These are phyloP conservation scores for Parascotia fuliginaria DNA, from an alignment of 2,888 invertebrate species.

Conservation along the genomic window DNA sequence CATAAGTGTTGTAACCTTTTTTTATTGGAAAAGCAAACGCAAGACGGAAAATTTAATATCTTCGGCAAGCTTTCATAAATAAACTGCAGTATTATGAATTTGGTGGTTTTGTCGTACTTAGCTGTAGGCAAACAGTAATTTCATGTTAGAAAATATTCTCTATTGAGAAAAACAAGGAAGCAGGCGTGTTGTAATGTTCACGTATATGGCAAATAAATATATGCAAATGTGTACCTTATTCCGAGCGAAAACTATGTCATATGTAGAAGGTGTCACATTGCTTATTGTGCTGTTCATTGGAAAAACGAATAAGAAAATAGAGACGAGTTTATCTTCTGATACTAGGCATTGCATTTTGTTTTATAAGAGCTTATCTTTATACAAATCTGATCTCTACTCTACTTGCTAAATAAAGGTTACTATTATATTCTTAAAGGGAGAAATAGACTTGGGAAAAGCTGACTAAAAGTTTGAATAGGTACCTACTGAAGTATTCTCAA, in stretches of 20 bases:
- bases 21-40: background rate
- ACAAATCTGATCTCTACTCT: too few species aligned
- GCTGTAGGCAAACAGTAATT: constrained; percentile 1
- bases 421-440: too few species aligned
- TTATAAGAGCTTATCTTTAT: too few species aligned
- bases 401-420: too few species aligned
- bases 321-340: background rate
- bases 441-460: too few species aligned
- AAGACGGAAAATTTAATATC: background rate
- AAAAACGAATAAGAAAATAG: constrained; percentile 24
- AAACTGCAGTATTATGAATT: background rate
- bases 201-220: constrained; percentile 11
- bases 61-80: background rate
- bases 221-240: constrained; percentile 32
- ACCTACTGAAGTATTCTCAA: too few species aligned
- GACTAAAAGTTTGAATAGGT: too few species aligned
- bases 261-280: constrained; percentile 52
- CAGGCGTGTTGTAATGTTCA: constrained; percentile 14
- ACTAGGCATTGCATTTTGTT: background rate
- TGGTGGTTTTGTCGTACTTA: background rate
- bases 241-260: constrained; percentile 41
- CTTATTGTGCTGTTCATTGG: constrained; percentile 33
- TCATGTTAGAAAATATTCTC: constrained; percentile 11
- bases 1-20: background rate
- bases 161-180: constrained; percentile 3